Evolutionary conservation across 2,113 vertebrate species (phyloP), one percentile per base, ranked within the genome.

Genomic region (Eubucco bourcierii): DNA sequence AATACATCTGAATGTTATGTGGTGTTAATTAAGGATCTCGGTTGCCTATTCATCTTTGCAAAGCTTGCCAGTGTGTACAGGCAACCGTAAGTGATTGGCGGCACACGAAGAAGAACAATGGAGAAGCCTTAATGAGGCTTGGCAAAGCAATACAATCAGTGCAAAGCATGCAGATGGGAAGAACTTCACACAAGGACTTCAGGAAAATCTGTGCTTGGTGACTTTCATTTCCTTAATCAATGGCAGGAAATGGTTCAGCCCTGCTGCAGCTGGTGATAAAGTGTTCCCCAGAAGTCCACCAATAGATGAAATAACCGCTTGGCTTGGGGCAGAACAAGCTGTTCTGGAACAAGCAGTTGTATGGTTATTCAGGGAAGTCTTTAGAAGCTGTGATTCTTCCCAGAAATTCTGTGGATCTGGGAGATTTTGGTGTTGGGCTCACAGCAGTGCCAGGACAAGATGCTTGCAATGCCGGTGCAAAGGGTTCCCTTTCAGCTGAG

Each of bases 211-310:
- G 71, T 47, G n/a, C 53, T 84, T 80, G 21, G 55, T 65, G 41
- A 82, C 68, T 93, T 87, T 87, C 56, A 84, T 80, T 94, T 95
- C 87, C 78, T 94, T 80, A 94, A 93, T 90, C 84, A 94, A 66
- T 0, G 0, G 39, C 71, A 82, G 92, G 93, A 96, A 96, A 78
- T 44, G 58, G 65, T 77, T 86, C 56, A 74, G 31, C 37, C 74
- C 67, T 76, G n/a, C 72, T 92, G 85, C 81, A 90, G 79, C 50
- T 91, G 72, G 20, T 80, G 93, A 96, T 91, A 94, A 96, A 94
- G 71, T 9, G 47, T 29, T 91, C 20, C 50, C 25, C 60, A 29
- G 27, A 80, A 86, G 60, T 80, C 90, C 37, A 58, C 64, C 27
- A 25, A 28, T 39, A 70, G 78, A 96, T 82, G 63, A 91, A 95